phyloP scores from a whole-genome alignment of 92 coral and sea anemone genomes.

The Palythoa grandis region DNA sequence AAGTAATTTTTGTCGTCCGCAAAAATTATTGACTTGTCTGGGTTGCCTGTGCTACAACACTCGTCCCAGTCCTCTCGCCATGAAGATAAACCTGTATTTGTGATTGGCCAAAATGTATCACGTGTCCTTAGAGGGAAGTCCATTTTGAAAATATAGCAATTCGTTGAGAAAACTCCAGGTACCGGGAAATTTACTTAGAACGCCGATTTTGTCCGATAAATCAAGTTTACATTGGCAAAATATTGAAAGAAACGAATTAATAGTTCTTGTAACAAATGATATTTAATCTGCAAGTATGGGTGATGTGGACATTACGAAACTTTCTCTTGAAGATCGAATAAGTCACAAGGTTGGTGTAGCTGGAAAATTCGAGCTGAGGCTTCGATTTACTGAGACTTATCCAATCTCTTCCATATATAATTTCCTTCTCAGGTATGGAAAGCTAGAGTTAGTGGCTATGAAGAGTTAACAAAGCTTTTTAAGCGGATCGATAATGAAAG shows the following conservation, averaged over 20 bases:
- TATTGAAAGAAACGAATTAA: not conserved
- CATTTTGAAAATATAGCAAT: conserved; percentile 73
- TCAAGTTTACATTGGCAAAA: not conserved
- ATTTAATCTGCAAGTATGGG: conserved; percentile 69
- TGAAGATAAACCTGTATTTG: not conserved
- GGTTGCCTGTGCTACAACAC: not conserved
- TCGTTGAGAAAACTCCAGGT: conserved; percentile 36
- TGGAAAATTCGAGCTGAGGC: conserved; percentile 6
- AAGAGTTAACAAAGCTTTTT: conserved; percentile 80
- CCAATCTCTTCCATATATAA: not conserved
- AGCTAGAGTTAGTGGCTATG: conserved; percentile 97
- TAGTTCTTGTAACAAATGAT: conserved; percentile 2
- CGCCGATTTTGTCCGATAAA: not conserved
- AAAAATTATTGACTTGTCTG: not conserved
- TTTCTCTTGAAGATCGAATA: conserved; percentile 89
- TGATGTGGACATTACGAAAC: conserved; percentile 82
- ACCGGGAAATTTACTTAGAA: conserved; percentile 33
- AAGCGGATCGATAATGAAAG: conserved; percentile 75
- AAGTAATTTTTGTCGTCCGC: too few relatives aligned
- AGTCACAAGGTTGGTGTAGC: conserved; percentile 71
- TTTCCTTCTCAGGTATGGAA: conserved; percentile 88
- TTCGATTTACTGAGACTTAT: conserved; percentile 15
- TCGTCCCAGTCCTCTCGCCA: not conserved
- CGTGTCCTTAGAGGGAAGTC: conserved; percentile 71
- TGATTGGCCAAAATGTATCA: conserved; percentile 84